Evolutionary conservation across 2,888 invertebrate species (phyloP).

Genomic region (Heliconius aoede): DNA sequence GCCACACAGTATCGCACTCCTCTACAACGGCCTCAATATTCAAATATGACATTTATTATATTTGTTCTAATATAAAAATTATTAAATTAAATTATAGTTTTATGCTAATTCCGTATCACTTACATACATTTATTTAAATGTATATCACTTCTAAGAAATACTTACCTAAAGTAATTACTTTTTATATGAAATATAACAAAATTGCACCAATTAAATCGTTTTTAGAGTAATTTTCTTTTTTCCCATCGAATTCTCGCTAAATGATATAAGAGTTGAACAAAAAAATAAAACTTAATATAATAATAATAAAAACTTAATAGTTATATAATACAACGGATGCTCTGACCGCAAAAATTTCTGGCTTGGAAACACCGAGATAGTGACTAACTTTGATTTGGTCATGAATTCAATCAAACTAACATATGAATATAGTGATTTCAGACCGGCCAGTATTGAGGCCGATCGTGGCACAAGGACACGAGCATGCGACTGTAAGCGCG

Average conservation of each 20-base stretch:
- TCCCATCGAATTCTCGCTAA: conserved; percentile 11
- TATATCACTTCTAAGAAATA: conserved; percentile 10
- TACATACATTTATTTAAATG: conserved; percentile 26
- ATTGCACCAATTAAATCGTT: conserved; percentile 14
- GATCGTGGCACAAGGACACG: no score
- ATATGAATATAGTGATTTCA: no score
- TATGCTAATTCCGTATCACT: conserved; percentile 16
- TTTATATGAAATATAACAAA: conserved; percentile 4
- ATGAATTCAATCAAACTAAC: neutral
- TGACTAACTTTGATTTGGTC: neutral
- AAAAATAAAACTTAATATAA: no score
- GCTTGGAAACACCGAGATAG: neutral
- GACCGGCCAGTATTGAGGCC: no score
- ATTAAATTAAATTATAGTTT: neutral
- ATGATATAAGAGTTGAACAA: neutral
- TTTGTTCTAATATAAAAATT: neutral
- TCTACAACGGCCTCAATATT: no score
- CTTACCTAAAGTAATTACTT: neutral
- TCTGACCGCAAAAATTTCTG: neutral
- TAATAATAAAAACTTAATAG: no score
- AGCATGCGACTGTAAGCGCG: no score
- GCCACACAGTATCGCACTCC: no score
- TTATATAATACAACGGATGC: neutral
- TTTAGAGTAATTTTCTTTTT: conserved; percentile 13
- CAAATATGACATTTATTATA: no score